These are phyloP conservation scores for Nesometra sesokonis DNA, from an alignment of 35 echinoderm and acorn worm species.

Conservation along the genomic window DNA sequence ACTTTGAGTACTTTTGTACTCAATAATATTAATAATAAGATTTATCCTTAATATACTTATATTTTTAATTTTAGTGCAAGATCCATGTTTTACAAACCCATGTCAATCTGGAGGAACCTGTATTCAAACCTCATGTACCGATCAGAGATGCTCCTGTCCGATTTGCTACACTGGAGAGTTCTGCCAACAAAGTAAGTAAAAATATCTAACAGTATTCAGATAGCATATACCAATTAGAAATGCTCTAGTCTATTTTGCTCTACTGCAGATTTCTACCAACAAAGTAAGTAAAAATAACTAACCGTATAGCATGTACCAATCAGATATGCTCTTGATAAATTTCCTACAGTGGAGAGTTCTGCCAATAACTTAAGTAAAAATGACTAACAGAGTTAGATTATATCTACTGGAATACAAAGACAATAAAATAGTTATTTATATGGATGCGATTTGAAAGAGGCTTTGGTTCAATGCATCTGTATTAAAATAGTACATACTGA, in stretches of 20 bases:
- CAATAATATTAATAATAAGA: no score
- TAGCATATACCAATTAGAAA: not conserved
- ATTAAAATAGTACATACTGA: not conserved
- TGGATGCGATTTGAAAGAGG: no score
- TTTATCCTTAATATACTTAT: not conserved
- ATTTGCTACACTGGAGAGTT: slow-evolving; percentile 31
- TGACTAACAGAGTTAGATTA: no score
- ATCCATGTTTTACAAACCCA: slow-evolving; percentile 20
- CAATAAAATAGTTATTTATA: no score
- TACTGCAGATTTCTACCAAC: slow-evolving; percentile 16
- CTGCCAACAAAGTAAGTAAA: slow-evolving; percentile 39
- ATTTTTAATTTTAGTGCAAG: slow-evolving; percentile 6
- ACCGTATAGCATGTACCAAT: not conserved
- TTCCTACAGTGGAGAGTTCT: slow-evolving; percentile 33
- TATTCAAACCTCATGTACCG: not conserved
- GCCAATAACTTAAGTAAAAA: slow-evolving; percentile 38
- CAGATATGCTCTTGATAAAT: slow-evolving; percentile 25
- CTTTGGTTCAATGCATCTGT: no score
- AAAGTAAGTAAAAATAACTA: slow-evolving; percentile 21
- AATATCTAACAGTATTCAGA: not conserved
- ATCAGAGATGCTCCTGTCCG: slow-evolving; percentile 28
- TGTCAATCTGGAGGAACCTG: slow-evolving; percentile 20
- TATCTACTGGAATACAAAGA: no score
- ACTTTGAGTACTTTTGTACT: no score
- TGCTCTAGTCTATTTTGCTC: slow-evolving; percentile 48